These are phyloP conservation scores for Stratiolaelaps scimitus DNA, from an alignment of 1,140 invertebrate genomes.

Conservation along the genomic window DNA sequence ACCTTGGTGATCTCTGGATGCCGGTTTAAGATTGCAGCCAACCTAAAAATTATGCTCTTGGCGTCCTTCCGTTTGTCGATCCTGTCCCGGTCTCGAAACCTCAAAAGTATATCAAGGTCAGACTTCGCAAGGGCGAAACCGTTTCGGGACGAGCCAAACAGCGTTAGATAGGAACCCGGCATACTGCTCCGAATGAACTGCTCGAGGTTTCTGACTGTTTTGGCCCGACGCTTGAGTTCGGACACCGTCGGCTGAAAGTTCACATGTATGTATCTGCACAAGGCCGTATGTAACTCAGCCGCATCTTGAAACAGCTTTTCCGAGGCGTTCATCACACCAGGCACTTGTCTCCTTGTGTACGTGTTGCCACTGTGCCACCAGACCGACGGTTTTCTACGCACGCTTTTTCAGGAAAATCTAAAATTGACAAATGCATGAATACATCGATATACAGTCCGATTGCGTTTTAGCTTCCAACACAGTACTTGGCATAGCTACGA, in stretches of 20 bases:
- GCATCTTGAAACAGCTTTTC: constrained; percentile 31
- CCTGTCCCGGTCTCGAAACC: constrained; percentile 42
- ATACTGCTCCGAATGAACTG: constrained; percentile 40
- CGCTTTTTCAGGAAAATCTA: no score
- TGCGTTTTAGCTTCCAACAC: no score
- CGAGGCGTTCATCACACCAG: constrained; percentile 36
- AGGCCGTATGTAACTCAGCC: constrained; percentile 15
- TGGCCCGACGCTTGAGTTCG: constrained; percentile 40
- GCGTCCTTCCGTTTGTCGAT: constrained; percentile 40
- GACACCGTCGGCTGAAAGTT: constrained; percentile 38
- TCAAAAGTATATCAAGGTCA: constrained; percentile 52
- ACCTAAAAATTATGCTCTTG: constrained; percentile 42
- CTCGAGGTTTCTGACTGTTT: constrained; percentile 41
- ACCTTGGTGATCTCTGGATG: constrained; percentile 43
- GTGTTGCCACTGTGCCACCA: not conserved
- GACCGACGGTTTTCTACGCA: not conserved
- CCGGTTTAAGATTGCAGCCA: constrained; percentile 43
- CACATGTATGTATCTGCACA: constrained; percentile 36
- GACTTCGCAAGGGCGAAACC: constrained; percentile 50
- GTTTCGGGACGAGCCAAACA: constrained; percentile 54
- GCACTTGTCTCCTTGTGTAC: constrained; percentile 26
- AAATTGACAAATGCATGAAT: no score
- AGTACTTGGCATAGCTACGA: no score
- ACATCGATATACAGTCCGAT: no score
- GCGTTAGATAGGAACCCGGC: constrained; percentile 42